Evolutionary conservation across 2,113 vertebrate species (phyloP).

Genomic region (Pipra filicauda): DNA sequence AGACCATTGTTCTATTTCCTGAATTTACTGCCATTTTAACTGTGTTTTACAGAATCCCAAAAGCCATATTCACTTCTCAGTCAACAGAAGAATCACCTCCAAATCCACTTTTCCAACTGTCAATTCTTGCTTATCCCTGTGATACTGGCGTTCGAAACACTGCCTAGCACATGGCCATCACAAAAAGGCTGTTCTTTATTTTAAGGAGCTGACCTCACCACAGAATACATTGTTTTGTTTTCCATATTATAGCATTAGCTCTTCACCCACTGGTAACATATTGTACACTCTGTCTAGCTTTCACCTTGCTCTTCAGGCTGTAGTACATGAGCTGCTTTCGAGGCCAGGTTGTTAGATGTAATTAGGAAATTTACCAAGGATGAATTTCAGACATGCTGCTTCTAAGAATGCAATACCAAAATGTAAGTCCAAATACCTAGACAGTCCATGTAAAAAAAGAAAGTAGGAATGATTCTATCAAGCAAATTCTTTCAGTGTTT

Average conservation of each 20-base stretch:
- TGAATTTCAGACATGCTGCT: not conserved
- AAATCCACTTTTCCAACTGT: not conserved
- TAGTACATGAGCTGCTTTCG: not conserved
- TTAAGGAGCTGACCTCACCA: not conserved
- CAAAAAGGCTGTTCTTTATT: not conserved
- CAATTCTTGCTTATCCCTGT: not conserved
- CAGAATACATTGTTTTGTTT: not conserved
- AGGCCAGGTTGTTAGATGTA: not conserved
- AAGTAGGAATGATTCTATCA: not conserved
- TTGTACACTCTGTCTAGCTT: not conserved
- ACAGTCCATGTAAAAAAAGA: not conserved
- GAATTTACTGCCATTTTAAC: not conserved
- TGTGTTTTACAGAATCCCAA: not conserved
- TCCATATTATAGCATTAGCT: not conserved
- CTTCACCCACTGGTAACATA: not conserved
- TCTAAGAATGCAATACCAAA: not conserved
- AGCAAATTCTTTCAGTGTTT: not conserved
- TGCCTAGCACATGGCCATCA: not conserved
- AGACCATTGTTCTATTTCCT: not conserved
- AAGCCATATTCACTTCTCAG: not conserved
- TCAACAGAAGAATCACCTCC: not conserved
- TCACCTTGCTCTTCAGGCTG: not conserved
- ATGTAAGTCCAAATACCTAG: not conserved
- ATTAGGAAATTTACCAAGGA: not conserved
- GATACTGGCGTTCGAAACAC: not conserved